Conservation (phyloP, 2,888 invertebrate species). For the Pristionchus japonicus region DNA sequence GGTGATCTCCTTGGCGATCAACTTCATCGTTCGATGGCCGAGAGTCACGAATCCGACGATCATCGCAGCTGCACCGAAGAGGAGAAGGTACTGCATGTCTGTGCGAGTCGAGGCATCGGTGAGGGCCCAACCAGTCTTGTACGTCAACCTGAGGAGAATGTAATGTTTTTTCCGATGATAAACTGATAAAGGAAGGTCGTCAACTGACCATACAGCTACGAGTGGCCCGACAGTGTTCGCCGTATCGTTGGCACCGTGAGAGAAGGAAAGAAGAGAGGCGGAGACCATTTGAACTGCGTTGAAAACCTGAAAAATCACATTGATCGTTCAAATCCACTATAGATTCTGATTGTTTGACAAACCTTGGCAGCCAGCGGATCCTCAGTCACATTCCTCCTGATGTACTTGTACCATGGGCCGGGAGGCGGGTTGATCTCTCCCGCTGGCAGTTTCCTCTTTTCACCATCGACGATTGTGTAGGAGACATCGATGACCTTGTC, state of each 20-base stretch:
- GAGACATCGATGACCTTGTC: conserved; percentile 33
- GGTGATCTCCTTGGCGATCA: conserved; percentile 64
- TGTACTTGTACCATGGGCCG: conserved; percentile 61
- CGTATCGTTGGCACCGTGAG: conserved; percentile 90
- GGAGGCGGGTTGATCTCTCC: conserved; percentile 27
- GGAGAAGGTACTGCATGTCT: conserved; percentile 59
- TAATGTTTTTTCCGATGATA: too few relatives aligned
- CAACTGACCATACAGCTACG: conserved; percentile 60
- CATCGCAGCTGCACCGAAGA: conserved; percentile 62
- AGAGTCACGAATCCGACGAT: conserved; percentile 64
- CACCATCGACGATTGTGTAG: neutral
- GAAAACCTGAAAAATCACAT: conserved; percentile 53
- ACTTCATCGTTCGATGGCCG: conserved; percentile 64
- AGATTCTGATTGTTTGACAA: too few relatives aligned
- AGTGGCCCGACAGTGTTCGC: conserved; percentile 70
- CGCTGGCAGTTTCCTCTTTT: neutral
- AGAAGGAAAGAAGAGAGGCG: conserved; percentile 96
- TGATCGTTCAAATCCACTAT: too few relatives aligned
- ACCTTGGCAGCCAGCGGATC: conserved; percentile 59
- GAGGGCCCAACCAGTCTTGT: conserved; percentile 63
- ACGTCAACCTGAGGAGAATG: conserved; percentile 42
- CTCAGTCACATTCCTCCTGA: conserved; percentile 59
- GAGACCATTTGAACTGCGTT: conserved; percentile 92
- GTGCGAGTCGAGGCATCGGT: conserved; percentile 61
- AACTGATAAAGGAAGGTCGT: too few relatives aligned